phyloP scores from a whole-genome alignment of 2,113 vertebrate species.

The Stigmatopora argus region DNA sequence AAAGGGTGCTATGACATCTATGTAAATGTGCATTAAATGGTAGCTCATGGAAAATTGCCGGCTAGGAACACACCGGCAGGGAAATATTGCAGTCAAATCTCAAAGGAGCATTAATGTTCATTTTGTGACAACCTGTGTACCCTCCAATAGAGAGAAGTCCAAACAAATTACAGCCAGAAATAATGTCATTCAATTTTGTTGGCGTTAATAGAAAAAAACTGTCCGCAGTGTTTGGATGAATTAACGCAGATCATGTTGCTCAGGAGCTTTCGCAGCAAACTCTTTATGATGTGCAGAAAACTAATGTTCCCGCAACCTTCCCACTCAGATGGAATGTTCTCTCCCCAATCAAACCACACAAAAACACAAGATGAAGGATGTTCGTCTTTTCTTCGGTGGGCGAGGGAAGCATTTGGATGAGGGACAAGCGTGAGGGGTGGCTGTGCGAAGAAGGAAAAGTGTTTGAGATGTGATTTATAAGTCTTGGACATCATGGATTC shows the following conservation, averaged over 20 bases:
- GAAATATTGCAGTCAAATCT: neutral
- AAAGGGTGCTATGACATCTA: neutral
- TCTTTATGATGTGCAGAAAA: constrained; percentile 14
- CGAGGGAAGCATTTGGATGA: constrained; percentile 40
- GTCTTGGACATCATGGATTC: constrained; percentile 42
- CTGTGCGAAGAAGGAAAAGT: constrained; percentile 23
- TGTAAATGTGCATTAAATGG: neutral
- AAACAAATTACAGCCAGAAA: neutral
- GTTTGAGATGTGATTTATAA: constrained; percentile 59
- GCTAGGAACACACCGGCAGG: neutral
- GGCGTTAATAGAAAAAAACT: neutral
- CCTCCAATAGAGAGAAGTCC: neutral
- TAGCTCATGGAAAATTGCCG: neutral
- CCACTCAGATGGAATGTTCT: constrained; percentile 28
- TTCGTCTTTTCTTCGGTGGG: constrained; percentile 31
- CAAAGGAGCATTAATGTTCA: neutral
- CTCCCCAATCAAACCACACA: constrained; percentile 35
- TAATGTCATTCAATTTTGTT: neutral
- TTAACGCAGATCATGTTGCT: constrained; percentile 8
- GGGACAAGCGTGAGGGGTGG: constrained; percentile 19
- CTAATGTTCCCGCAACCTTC: constrained; percentile 3
- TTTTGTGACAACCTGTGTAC: neutral
- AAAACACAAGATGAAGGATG: constrained; percentile 36
- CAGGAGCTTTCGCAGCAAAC: constrained; percentile 16
- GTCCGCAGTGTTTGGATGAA: neutral